These are phyloP conservation scores for Proisotoma minuta DNA, from an alignment of 2,888 invertebrate species.

Conservation along the genomic window DNA sequence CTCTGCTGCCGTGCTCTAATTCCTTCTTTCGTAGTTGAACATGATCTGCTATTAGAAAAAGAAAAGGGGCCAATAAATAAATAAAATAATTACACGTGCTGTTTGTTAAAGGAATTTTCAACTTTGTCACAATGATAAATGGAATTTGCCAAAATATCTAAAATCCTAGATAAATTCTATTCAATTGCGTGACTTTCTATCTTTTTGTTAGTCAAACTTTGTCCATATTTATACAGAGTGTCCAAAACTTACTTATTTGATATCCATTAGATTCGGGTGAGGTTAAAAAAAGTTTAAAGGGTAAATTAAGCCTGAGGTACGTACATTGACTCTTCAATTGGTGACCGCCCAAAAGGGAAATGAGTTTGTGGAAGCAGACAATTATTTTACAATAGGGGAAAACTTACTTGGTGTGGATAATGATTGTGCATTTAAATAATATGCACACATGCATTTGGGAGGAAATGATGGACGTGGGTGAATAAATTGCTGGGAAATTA, in stretches of 20 bases:
- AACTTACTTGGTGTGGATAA: neutral
- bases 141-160: too few species aligned
- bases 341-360: constrained; percentile 1
- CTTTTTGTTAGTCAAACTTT: too few species aligned
- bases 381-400: neutral
- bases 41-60: too few species aligned
- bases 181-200: too few species aligned
- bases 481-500: neutral
- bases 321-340: constrained; percentile 1
- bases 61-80: too few species aligned
- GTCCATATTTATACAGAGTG: too few species aligned
- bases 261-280: neutral
- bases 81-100: neutral
- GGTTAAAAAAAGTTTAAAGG: neutral
- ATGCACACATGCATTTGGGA: neutral
- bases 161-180: too few species aligned
- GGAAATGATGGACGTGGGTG: neutral
- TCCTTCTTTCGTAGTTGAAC: neutral
- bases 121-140: too few species aligned
- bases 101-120: constrained; percentile 2
- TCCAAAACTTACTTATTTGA: too few species aligned
- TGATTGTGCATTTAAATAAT: constrained; percentile 2
- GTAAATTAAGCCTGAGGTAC: neutral
- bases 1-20: constrained; percentile 14
- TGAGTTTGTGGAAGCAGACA: neutral